Evolutionary conservation across 2,113 vertebrate species (phyloP).

Genomic region (Natator depressus): DNA sequence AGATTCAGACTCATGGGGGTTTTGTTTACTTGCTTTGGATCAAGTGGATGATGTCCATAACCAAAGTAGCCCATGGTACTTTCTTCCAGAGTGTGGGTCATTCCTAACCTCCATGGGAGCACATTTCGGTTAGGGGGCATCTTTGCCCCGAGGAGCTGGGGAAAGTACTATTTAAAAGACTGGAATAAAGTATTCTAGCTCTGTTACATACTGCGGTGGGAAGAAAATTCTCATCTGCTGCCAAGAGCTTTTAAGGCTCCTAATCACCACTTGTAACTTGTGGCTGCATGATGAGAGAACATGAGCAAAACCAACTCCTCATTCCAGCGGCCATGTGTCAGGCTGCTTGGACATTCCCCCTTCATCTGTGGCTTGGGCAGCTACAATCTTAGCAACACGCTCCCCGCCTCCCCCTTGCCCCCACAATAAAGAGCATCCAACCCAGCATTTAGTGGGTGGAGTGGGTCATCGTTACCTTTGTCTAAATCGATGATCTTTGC

Average conservation of each 20-base stretch:
- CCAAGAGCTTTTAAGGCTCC: conserved; percentile 20
- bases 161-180: neutral
- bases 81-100: neutral
- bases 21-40: conserved; percentile 27
- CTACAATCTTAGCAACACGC: neutral
- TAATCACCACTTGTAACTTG: conserved; percentile 52
- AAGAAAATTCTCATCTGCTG: neutral
- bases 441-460: neutral
- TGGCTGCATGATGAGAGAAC: conserved; percentile 58
- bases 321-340: conserved; percentile 17
- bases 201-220: neutral
- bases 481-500: conserved; percentile 92
- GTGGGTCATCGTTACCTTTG: conserved; percentile 82
- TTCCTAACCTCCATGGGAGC: neutral
- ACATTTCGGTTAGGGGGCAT: conserved; percentile 3
- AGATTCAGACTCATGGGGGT: neutral
- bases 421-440: neutral
- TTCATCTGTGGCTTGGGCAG: conserved; percentile 14
- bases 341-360: neutral
- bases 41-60: neutral
- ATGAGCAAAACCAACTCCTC: conserved; percentile 12
- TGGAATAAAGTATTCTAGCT: conserved; percentile 1
- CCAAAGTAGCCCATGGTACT: neutral
- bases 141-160: neutral
- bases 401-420: conserved; percentile 13